These are phyloP conservation scores for Mylabris sibirica DNA, from an alignment of 2,888 invertebrate species.

Conservation along the genomic window DNA sequence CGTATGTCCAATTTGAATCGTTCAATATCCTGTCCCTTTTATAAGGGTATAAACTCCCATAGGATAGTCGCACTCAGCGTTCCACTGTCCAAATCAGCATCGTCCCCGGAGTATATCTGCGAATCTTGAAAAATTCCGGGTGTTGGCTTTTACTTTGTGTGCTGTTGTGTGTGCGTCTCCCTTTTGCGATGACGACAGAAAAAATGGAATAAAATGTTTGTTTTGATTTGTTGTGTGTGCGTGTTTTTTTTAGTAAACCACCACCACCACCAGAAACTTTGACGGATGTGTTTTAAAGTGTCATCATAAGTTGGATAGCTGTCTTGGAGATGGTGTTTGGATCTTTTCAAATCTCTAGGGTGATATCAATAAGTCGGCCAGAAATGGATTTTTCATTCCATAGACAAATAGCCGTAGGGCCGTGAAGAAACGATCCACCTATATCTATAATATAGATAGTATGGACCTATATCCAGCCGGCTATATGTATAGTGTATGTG, in stretches of 20 bases:
- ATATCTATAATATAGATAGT: constrained; percentile 30
- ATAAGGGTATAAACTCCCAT: constrained; percentile 51
- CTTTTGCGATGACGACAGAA: constrained; percentile 14
- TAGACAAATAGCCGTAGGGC: constrained; percentile 60
- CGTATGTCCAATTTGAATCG: constrained; percentile 48
- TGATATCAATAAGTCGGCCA: constrained; percentile 63
- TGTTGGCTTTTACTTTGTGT: constrained; percentile 51
- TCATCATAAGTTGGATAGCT: constrained; percentile 55
- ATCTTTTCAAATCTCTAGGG: constrained; percentile 52
- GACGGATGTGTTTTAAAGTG: constrained; percentile 60
- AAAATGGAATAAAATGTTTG: constrained; percentile 19
- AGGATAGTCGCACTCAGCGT: constrained; percentile 54
- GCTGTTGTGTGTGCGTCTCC: constrained; percentile 2
- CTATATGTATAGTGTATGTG: neutral
- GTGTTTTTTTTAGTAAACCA: neutral
- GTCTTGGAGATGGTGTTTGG: constrained; percentile 44
- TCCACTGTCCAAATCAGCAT: constrained; percentile 59
- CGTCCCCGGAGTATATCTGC: constrained; percentile 53
- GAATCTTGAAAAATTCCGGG: constrained; percentile 56
- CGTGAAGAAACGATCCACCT: constrained; percentile 50
- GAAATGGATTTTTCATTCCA: constrained; percentile 64
- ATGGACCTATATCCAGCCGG: constrained; percentile 18
- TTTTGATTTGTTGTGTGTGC: neutral
- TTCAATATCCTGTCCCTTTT: constrained; percentile 52
- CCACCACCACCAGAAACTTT: constrained; percentile 41